A percentile compares a stretch with the other conserved stretches of the same genome.
phyloP scores from a whole-genome alignment of 2,797 vertebrate genomes.

The Galagoides demidoff region DNA sequence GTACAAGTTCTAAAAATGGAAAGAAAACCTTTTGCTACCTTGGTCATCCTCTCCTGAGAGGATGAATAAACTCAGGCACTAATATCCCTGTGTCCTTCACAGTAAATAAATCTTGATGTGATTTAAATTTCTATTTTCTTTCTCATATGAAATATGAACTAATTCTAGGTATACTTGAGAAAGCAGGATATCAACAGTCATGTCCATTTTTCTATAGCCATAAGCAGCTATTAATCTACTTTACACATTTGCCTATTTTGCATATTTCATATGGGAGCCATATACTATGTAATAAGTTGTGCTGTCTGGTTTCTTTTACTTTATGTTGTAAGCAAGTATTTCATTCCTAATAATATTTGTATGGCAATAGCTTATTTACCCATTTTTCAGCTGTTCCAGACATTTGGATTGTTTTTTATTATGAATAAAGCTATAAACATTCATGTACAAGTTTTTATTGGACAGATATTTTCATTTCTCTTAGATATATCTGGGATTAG shows the following conservation, averaged over 20 bases:
- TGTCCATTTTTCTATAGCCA: not conserved
- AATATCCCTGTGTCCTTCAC: not conserved
- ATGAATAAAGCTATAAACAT: not conserved
- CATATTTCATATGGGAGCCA: not conserved
- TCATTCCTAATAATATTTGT: not conserved
- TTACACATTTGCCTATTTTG: not conserved
- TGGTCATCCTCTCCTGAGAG: not conserved
- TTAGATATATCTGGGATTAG: not conserved
- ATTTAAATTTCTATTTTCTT: constrained; percentile 40
- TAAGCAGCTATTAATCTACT: not conserved
- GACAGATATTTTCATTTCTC: constrained; percentile 4
- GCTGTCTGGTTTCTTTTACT: not conserved
- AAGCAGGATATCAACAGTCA: not conserved
- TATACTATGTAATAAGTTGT: not conserved
- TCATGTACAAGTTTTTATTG: not conserved
- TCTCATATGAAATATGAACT: not conserved
- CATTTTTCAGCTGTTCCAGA: not conserved
- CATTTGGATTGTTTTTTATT: not conserved
- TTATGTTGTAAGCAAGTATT: not conserved
- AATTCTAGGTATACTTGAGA: constrained; percentile 11
- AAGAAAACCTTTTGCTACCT: not conserved
- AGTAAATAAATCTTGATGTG: constrained; percentile 25
- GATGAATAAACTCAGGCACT: constrained; percentile 22
- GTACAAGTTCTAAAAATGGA: not conserved
- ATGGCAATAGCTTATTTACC: not conserved